A percentile compares a stretch with the other conserved stretches of the same genome.
Conservation (phyloP, 1,140 invertebrate genomes). For the Papilio polytes region DNA sequence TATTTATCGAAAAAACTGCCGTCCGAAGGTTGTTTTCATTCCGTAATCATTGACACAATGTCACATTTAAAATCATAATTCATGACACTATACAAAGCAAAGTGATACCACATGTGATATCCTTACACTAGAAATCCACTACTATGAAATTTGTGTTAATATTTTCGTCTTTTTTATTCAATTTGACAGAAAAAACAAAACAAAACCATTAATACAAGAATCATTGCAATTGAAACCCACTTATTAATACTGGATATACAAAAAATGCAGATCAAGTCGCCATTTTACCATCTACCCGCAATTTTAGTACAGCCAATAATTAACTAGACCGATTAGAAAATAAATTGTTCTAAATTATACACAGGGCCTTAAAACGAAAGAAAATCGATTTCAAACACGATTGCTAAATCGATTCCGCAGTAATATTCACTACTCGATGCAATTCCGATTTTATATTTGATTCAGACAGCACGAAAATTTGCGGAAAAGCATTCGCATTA, state of each 20-base stretch:
- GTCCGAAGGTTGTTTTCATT: not conserved
- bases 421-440: not conserved
- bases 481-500: no score
- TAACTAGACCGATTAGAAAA: slow-evolving; percentile 31
- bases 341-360: slow-evolving; percentile 41
- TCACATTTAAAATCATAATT: not conserved
- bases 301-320: slow-evolving; percentile 17
- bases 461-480: not conserved
- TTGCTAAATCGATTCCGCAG: slow-evolving; percentile 19
- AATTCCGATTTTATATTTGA: not conserved
- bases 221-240: not conserved
- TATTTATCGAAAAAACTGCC: slow-evolving; percentile 38
- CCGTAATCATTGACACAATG: slow-evolving; percentile 19
- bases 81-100: slow-evolving; percentile 25
- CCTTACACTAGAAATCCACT: not conserved
- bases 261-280: slow-evolving; percentile 12
- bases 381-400: slow-evolving; percentile 5
- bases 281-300: not conserved
- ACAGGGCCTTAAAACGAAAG: slow-evolving; percentile 25
- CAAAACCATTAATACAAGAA: not conserved
- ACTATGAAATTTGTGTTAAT: not conserved
- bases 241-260: slow-evolving; percentile 20
- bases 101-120: not conserved
- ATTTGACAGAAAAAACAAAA: not conserved
- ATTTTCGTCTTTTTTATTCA: not conserved